Evolutionary conservation across 2,797 vertebrate species (phyloP), one percentile per base, ranked within the genome.

Genomic region (Notamacropus eugenii): DNA sequence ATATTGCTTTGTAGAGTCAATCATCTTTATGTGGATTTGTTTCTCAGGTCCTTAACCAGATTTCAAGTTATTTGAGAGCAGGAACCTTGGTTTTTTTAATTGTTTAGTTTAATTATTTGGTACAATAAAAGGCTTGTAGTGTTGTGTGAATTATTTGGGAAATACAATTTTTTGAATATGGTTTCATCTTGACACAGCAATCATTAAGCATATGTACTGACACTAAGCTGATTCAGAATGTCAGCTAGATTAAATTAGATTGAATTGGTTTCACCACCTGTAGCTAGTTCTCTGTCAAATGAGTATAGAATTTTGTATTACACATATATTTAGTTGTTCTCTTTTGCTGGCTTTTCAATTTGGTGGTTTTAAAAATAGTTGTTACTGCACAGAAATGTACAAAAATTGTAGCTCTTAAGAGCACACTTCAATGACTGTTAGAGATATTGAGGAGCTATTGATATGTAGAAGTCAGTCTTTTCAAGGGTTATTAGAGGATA

Each of bases 71-170:
- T 29, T 93, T 93, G 74, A 40, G 0, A 58, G 52, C n/a, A 59
- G 94, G 50, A 92, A 93, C 46, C 93, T 94, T 93, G 16, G 87
- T 90, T 82, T 97, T 52, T 55, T 54, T 95, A 59, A 46, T 57
- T 92, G 46, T 92, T 92, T 29, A 34, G 13, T 28, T 24, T 10
- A 1, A 24, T 6, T 40, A 82, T 40, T 82, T 22, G 46, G 40
- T 6, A 87, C 31, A 87, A 12, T 82, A 46, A 5, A 74, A 40
- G 40, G 24, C 9, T 46, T 87, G 11, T 46, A 87, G 40, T 50
- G 3, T 1, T 46, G 22, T 87, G 3, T 46, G 40, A 87, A 46
- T 87, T 87, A 46, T 46, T 27, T 87, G 74, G 40, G 9, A 46
- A 9, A 46, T 24, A 24, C 40, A 40, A 74, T 40, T 0, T 40